Evolutionary conservation across 1,140 invertebrate genomes (phyloP), one percentile per base, ranked within the genome.

Genomic region (Rhagoletis zephyria): DNA sequence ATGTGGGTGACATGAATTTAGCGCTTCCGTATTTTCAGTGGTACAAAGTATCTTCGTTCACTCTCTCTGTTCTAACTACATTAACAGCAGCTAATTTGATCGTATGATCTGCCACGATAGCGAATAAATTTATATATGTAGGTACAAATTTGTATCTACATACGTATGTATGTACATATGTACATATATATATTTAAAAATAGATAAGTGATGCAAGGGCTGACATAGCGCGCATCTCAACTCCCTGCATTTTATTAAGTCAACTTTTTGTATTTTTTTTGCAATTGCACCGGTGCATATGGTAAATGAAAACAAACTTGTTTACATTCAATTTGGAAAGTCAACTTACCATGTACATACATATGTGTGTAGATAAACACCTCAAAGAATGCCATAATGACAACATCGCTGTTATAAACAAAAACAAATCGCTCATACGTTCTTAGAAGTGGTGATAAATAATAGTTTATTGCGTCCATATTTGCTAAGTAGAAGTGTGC

Each of bases 261-360:
- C 74, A 51, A 81, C 45, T 19, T 30, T 1, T 56, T 30, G 48
- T 81, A 45, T 0, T 74, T 74, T 74, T 12, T 74, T 48, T 81
- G n/a, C 51, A 81, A 59, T 56, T 56, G 48, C 16, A 59, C 74
- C 74, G 74, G 74, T 48, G 74, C 19, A 81, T 48, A 6, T 81
- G 45, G 45, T 81, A 48, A 45, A 74, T 74, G 67, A 48, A 74
- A 74, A 74, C 40, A 74, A 74, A 45, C 42, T 81, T 81, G 74
- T 81, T 81, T 81, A 81, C 74, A 59, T 81, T 42, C 45, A 30
- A 74, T 74, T 74, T 30, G 42, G 42, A 45, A 48, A 16, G 4
- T 40, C 40, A 74, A 74, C 40, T 45, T 30, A 67, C 30, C 65
- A 30, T 30, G 30, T 9, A 40, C 1, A 40, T 42, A 74, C 10